Percentiles rank a stretch among this genome's conserved stretches.
Evolutionary conservation across 2,113 vertebrate genomes (phyloP).

Genomic region (Rhea pennata): DNA sequence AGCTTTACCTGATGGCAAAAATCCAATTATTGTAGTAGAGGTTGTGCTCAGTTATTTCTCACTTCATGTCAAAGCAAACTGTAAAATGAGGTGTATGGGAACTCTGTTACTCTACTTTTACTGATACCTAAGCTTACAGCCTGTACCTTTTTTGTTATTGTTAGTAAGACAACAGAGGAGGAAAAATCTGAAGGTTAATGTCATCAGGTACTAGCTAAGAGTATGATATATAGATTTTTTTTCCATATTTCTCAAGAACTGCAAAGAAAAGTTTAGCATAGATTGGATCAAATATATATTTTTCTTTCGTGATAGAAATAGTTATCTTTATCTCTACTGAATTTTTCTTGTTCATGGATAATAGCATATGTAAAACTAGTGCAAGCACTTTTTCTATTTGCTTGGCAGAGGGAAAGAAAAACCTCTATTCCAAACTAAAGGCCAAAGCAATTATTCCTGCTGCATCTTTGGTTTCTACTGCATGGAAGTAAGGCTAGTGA

Average conservation of each 20-base stretch:
- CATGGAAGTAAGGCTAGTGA: not conserved
- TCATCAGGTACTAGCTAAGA: not conserved
- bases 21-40: constrained; percentile 72
- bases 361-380: constrained; percentile 30
- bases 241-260: constrained; percentile 5
- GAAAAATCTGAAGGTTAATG: constrained; percentile 25
- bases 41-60: constrained; percentile 60
- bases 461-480: not conserved
- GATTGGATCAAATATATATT: constrained; percentile 47
- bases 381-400: constrained; percentile 21
- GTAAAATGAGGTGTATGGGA: constrained; percentile 43
- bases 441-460: constrained; percentile 49
- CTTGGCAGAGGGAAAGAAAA: constrained; percentile 10
- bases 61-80: constrained; percentile 56
- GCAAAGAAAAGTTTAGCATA: constrained; percentile 14
- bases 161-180: constrained; percentile 45
- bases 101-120: constrained; percentile 26
- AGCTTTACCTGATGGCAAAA: constrained; percentile 70
- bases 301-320: constrained; percentile 27
- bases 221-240: constrained; percentile 13
- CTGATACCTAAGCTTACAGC: not conserved
- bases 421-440: constrained; percentile 27
- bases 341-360: constrained; percentile 44
- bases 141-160: constrained; percentile 9
- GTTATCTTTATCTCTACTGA: constrained; percentile 49